Conservation (phyloP, 53 echinoderm and acorn worm species). For the Luidia sarsii region DNA sequence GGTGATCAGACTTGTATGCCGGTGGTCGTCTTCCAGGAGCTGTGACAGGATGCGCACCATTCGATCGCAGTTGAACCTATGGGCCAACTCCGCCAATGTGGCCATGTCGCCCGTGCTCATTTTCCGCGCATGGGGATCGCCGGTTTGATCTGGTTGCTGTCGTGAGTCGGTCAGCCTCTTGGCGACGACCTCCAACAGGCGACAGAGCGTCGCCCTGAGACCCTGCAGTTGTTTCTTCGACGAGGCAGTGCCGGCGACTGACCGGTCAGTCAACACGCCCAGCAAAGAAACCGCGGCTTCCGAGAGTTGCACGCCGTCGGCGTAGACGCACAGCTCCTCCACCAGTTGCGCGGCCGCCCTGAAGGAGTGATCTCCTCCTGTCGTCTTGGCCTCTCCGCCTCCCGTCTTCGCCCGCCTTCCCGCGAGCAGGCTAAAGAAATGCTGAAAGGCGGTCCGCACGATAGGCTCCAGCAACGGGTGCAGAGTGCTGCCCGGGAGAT, state of each 20-base stretch:
- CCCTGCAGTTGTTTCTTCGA: not conserved
- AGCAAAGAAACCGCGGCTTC: not conserved
- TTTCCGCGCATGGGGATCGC: not conserved
- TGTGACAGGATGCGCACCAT: not conserved
- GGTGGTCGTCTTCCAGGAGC: slow-evolving; percentile 2
- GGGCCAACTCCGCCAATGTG: slow-evolving; percentile 12
- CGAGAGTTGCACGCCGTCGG: not conserved
- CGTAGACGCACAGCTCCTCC: slow-evolving; percentile 2
- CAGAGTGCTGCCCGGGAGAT: slow-evolving; percentile 8
- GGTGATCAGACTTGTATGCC: slow-evolving; percentile 3
- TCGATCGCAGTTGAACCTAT: not conserved
- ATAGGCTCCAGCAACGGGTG: not conserved
- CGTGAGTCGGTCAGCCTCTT: not conserved
- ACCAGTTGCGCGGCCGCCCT: not conserved
- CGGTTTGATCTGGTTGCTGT: not conserved
- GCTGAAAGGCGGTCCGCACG: slow-evolving; percentile 7
- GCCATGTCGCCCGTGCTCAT: not conserved
- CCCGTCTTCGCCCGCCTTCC: not conserved
- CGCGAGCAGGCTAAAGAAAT: not conserved
- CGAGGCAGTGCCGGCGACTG: not conserved
- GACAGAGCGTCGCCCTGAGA: slow-evolving; percentile 13
- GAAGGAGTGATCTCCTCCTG: not conserved
- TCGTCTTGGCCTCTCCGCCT: not conserved
- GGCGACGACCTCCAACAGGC: not conserved
- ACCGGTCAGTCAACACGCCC: not conserved